Conservation (phyloP, 2,888 invertebrate species). For the Carcina quercana region DNA sequence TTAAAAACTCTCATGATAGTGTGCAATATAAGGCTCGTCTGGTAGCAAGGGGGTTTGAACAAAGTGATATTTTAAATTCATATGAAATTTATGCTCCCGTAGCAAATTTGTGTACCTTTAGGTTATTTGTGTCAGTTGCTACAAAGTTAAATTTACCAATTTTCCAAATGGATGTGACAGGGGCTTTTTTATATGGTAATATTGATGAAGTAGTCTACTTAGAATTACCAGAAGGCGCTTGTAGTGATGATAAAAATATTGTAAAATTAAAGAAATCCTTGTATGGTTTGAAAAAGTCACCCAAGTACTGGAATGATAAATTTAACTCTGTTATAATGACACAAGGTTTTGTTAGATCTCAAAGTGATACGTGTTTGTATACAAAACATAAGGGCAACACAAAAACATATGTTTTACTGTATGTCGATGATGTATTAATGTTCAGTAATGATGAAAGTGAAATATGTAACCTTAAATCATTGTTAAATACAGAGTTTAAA, state of each 20-base stretch:
- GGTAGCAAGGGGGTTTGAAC: slow-evolving; percentile 15
- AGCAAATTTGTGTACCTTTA: slow-evolving; percentile 9
- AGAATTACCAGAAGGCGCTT: slow-evolving; percentile 16
- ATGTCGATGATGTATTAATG: slow-evolving; percentile 11
- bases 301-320: slow-evolving; percentile 14
- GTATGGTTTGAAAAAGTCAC: slow-evolving; percentile 16
- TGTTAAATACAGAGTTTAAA: slow-evolving; percentile 8
- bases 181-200: slow-evolving; percentile 14
- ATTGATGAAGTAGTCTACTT: slow-evolving; percentile 14
- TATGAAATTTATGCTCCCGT: slow-evolving; percentile 10
- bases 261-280: slow-evolving; percentile 13
- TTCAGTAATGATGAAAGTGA: slow-evolving; percentile 9
- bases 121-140: slow-evolving; percentile 6
- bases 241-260: slow-evolving; percentile 7
- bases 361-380: slow-evolving; percentile 13
- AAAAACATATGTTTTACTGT: slow-evolving; percentile 11
- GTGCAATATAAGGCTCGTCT: slow-evolving; percentile 11
- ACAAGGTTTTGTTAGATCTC: slow-evolving; percentile 11
- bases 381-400: slow-evolving; percentile 5
- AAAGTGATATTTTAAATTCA: slow-evolving; percentile 1
- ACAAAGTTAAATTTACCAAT: slow-evolving; percentile 3
- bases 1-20: slow-evolving; percentile 1
- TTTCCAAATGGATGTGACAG: slow-evolving; percentile 15
- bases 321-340: slow-evolving; percentile 12
- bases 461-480: slow-evolving; percentile 5